phyloP scores from a whole-genome alignment of 2,888 invertebrate species.

The Nephrotoma guestfalica region DNA sequence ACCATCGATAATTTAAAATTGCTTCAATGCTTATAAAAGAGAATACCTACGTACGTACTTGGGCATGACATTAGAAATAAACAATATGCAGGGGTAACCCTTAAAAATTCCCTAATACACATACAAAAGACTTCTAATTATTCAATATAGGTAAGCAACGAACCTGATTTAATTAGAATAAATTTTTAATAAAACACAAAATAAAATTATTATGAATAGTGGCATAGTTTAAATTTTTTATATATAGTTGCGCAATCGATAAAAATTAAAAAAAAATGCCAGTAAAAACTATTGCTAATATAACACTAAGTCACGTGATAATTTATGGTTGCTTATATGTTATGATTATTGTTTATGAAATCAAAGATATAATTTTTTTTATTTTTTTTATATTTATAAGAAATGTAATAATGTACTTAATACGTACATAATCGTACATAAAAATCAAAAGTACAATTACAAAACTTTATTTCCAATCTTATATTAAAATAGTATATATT shows the following conservation, averaged over 20 bases:
- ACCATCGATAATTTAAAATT: background rate
- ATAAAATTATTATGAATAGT: background rate
- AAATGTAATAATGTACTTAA: background rate
- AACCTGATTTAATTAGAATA: background rate
- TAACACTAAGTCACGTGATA: background rate
- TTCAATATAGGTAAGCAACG: background rate
- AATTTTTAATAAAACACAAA: background rate
- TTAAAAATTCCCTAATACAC: background rate
- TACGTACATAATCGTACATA: background rate
- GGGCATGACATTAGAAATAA: too few relatives aligned
- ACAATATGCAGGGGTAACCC: too few relatives aligned
- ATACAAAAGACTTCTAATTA: background rate
- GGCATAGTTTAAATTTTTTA: background rate
- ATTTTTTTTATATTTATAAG: background rate
- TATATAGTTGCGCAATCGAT: background rate
- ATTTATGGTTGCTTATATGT: background rate
- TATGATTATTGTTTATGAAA: background rate
- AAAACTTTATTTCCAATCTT: background rate
- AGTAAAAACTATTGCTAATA: background rate
- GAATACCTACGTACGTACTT: background rate
- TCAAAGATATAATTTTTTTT: background rate
- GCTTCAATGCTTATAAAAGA: background rate
- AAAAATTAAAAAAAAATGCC: background rate
- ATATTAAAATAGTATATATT: background rate
- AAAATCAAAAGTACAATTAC: background rate